phyloP scores from a whole-genome alignment of 2,113 vertebrate genomes.

The Hippopotamus amphibius region DNA sequence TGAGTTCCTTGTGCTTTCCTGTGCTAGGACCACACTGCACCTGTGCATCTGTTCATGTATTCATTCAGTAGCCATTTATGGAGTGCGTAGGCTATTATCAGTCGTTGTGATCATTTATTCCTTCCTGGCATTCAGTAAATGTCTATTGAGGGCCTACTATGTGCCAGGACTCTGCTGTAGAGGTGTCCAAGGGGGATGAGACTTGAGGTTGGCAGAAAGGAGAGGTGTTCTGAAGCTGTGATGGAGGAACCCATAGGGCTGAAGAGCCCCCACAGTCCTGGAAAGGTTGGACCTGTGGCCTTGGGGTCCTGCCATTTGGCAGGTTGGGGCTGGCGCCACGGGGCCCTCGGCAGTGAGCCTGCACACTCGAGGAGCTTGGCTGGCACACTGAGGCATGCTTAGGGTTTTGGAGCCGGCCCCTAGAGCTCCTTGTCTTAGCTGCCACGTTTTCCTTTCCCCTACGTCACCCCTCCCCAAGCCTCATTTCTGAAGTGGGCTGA shows the following conservation, averaged over 20 bases:
- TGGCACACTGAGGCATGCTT: not conserved
- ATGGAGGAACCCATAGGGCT: not conserved
- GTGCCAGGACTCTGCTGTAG: not conserved
- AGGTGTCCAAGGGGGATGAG: not conserved
- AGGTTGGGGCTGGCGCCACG: no score
- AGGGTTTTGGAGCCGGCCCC: not conserved
- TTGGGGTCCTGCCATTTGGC: not conserved
- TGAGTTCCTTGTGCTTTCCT: not conserved
- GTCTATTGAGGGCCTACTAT: not conserved
- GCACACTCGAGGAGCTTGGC: rapidly evolving
- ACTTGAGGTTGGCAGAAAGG: not conserved
- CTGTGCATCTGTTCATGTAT: rapidly evolving
- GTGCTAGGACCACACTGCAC: no score
- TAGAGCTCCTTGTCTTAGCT: not conserved
- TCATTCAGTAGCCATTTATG: not conserved
- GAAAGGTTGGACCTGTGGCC: not conserved
- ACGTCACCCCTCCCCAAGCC: not conserved
- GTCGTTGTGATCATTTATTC: not conserved
- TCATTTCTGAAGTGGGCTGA: not conserved
- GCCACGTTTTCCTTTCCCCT: not conserved
- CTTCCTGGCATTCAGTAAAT: not conserved
- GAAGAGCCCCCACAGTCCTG: not conserved
- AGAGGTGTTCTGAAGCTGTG: not conserved
- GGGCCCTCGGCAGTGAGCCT: not conserved
- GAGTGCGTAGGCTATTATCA: rapidly evolving